Conservation (phyloP, 2,797 vertebrate species). For the Petrocephalus schoutedeni region DNA sequence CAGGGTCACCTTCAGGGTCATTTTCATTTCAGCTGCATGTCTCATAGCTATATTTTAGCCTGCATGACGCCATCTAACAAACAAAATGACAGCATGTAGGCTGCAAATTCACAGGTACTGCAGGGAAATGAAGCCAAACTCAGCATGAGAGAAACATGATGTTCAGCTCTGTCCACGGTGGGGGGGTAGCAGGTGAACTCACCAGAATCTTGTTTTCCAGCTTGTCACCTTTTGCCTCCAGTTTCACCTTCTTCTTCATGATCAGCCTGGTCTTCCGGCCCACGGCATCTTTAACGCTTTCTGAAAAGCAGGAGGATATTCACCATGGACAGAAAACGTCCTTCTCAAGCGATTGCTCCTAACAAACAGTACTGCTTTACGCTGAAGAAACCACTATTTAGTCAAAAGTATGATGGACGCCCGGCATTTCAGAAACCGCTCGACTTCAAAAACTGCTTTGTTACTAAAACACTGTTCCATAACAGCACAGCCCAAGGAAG, state of each 20-base stretch:
- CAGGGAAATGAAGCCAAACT: neutral
- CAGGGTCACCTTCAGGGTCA: neutral
- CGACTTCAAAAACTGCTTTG: neutral
- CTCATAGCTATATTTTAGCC: neutral
- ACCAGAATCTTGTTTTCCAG: conserved; percentile 87
- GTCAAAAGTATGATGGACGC: neutral
- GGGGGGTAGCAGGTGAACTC: conserved; percentile 46
- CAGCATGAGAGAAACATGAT: neutral
- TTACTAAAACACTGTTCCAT: neutral
- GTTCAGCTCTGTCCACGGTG: neutral
- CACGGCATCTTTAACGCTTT: conserved; percentile 84
- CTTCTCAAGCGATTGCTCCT: neutral
- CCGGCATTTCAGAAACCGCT: neutral
- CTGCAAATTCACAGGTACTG: neutral
- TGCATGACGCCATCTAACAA: neutral
- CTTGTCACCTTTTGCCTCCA: conserved; percentile 87
- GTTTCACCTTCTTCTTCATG: conserved; percentile 77
- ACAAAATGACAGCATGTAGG: neutral
- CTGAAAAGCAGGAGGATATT: conserved; percentile 49
- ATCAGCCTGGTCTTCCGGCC: conserved; percentile 78
- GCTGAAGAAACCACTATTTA: neutral
- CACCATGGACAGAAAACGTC: neutral
- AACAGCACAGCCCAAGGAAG: neutral
- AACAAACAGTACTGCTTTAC: neutral
- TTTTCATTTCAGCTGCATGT: neutral